A percentile compares a stretch with the other conserved stretches of the same genome.
Conservation (phyloP, 2,797 vertebrate genomes). For the Oreochromis grahami region DNA sequence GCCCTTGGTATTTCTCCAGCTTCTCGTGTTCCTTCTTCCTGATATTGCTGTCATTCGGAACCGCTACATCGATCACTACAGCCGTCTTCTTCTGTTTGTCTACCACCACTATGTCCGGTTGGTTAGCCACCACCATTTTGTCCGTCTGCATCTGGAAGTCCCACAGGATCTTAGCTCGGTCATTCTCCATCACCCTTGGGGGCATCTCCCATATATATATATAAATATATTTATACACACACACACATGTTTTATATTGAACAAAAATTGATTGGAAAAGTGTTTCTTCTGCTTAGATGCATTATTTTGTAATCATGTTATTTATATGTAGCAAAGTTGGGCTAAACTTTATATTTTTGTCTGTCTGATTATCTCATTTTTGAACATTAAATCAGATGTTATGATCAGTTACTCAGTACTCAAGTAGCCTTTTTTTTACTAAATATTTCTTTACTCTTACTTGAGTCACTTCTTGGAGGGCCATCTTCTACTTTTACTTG, state of each 20-base stretch:
- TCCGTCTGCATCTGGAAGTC: too few species aligned
- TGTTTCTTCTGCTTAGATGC: neutral
- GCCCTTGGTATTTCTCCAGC: too few species aligned
- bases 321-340: neutral
- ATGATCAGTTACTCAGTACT: neutral
- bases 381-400: neutral
- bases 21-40: too few species aligned
- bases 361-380: neutral
- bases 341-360: neutral
- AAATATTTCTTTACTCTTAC: neutral
- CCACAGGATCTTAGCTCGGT: too few species aligned
- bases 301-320: neutral
- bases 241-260: neutral
- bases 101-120: too few species aligned
- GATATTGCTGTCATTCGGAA: too few species aligned
- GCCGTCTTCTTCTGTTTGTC: too few species aligned
- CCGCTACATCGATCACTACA: too few species aligned
- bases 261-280: neutral
- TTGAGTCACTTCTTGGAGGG: neutral
- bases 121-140: too few species aligned
- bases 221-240: too few species aligned
- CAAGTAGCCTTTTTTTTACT: neutral
- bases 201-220: too few species aligned
- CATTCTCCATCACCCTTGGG: too few species aligned
- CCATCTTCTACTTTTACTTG: neutral